Conservation (phyloP, 1,140 invertebrate genomes). For the Eumaeus atala region DNA sequence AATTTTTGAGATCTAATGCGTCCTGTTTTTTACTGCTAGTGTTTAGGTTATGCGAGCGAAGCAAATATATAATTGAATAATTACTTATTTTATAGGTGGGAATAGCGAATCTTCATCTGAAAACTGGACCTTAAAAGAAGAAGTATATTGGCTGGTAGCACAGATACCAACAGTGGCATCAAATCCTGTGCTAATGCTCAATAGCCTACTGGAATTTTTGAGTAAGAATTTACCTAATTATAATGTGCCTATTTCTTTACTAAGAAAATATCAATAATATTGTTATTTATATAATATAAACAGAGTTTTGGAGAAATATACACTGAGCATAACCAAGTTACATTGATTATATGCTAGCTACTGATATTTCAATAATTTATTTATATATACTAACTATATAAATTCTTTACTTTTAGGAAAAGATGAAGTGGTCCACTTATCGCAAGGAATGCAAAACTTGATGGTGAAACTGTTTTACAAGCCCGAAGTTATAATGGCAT, state of each 20-base stretch:
- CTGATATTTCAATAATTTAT: too few relatives aligned
- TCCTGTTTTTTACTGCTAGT: not conserved
- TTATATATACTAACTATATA: not conserved
- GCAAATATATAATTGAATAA: not conserved
- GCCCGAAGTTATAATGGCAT: slow-evolving; percentile 51
- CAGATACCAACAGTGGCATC: slow-evolving; percentile 83
- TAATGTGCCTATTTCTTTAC: too few relatives aligned
- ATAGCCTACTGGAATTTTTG: slow-evolving; percentile 84
- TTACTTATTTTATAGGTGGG: slow-evolving; percentile 22
- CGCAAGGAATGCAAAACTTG: slow-evolving; percentile 61
- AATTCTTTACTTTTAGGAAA: slow-evolving; percentile 37
- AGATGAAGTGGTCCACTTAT: slow-evolving; percentile 54
- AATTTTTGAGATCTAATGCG: too few relatives aligned
- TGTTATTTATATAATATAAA: too few relatives aligned
- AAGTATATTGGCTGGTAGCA: slow-evolving; percentile 86
- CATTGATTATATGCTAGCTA: too few relatives aligned
- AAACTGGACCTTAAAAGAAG: slow-evolving; percentile 83
- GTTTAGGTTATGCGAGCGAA: too few relatives aligned
- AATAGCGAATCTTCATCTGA: slow-evolving; percentile 32
- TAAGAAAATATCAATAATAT: too few relatives aligned
- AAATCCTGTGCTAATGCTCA: slow-evolving; percentile 81
- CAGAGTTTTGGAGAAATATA: too few relatives aligned
- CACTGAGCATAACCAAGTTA: too few relatives aligned
- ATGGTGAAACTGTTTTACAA: slow-evolving; percentile 58
- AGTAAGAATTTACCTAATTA: slow-evolving; percentile 69